These are phyloP conservation scores for Stercorarius parasiticus DNA, from an alignment of 2,113 vertebrate species.

Conservation along the genomic window DNA sequence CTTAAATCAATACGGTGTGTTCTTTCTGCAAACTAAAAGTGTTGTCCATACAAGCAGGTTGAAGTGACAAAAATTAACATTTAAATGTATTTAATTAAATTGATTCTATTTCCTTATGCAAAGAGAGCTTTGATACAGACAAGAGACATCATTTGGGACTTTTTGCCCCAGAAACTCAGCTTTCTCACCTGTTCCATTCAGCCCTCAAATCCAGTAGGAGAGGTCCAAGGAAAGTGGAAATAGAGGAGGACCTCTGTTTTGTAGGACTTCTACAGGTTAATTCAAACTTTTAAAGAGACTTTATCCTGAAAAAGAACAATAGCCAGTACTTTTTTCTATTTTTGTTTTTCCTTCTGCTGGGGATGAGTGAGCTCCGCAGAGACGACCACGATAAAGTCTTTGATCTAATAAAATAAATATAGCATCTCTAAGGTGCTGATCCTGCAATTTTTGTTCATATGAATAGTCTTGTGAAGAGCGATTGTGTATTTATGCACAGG, in stretches of 20 bases:
- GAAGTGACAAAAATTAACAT: not conserved
- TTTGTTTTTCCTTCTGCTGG: not conserved
- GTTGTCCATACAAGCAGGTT: not conserved
- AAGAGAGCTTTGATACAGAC: not conserved
- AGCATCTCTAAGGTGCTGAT: slow-evolving; percentile 7
- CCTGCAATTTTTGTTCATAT: not conserved
- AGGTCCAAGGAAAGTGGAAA: not conserved
- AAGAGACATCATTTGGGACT: not conserved
- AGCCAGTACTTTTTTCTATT: not conserved
- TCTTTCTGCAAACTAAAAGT: not conserved
- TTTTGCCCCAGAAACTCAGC: not conserved
- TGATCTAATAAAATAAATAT: slow-evolving; percentile 46
- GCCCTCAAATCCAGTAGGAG: not conserved
- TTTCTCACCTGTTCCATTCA: not conserved
- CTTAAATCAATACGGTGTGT: not conserved
- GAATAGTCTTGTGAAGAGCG: not conserved
- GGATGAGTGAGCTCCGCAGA: not conserved
- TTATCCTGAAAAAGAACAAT: not conserved
- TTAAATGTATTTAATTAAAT: not conserved
- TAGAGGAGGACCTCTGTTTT: not conserved
- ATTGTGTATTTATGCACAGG: not conserved
- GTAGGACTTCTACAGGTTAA: not conserved
- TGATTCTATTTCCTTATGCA: not conserved
- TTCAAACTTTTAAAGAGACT: not conserved
- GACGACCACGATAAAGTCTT: not conserved